Evolutionary conservation across 2,797 vertebrate genomes (phyloP), one percentile per base, ranked within the genome.

Genomic region (Brachyalestes nurse): DNA sequence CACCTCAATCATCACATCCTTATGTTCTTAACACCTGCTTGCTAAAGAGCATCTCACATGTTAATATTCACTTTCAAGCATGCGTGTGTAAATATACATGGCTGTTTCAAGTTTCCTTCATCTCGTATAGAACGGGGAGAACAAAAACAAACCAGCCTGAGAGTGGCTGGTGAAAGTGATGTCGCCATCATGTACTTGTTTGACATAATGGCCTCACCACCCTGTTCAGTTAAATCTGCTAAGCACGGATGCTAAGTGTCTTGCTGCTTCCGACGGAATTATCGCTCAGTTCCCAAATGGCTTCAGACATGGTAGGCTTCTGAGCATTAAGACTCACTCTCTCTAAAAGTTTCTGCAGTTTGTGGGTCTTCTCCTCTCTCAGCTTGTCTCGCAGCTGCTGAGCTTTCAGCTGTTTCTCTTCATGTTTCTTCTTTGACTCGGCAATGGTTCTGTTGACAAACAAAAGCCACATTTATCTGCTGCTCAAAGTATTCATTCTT

Each of bases 361-460:
- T 99, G 86, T 98, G 91, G 0, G 96, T 96, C 94, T 99, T 98
- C 91, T 99, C 97, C 88, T 99, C 98, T 25, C 96, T 93, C 53
- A 99, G 93, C 87, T 99, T 99, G 87, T 98, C 97, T 83, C 98
- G 94, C 77, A 99, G 94, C 90, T 99, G 98, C 88, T 99, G 98
- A 19, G 98, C 98, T 92, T 99, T 99, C 91, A 98, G 97, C 93
- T 99, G 98, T 86, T 99, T 99, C 91, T 99, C 98, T 91, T 99
- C 98, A 17, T 98, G 97, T 90, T 99, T 99, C 95, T 97, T 99
- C 92, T 99, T 99, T 17, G 98, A 99, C 91, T 99, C 98, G 6
- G 98, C 98, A 82, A 99, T 99, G 84, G 98, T 99, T 91, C 98
- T 99, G 93, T 90, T 84, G 90, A 91, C 21, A 92, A 38, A 78